Conservation (phyloP, 2,113 vertebrate species). For the Nibea albiflora region DNA sequence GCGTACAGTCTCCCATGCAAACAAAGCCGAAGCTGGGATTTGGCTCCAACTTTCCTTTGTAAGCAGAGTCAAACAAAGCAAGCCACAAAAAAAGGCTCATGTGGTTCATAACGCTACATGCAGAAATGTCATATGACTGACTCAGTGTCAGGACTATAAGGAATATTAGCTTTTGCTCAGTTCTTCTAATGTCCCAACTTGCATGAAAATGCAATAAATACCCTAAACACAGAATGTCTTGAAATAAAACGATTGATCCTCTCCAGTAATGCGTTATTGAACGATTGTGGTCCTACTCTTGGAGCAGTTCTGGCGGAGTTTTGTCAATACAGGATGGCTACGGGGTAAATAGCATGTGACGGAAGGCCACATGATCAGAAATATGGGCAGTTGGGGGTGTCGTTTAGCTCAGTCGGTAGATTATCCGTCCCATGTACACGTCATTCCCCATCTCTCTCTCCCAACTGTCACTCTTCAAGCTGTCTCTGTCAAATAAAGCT, state of each 20-base stretch:
- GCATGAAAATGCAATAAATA: conserved; percentile 14
- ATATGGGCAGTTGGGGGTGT: conserved; percentile 39
- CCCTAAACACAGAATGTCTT: conserved; percentile 6
- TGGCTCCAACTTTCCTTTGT: conserved; percentile 40
- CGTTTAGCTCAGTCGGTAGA: too few relatives aligned
- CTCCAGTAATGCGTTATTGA: conserved; percentile 56
- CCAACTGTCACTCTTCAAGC: too few relatives aligned
- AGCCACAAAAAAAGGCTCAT: conserved; percentile 52
- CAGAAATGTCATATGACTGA: conserved; percentile 36
- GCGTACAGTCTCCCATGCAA: conserved; percentile 48
- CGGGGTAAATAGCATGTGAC: conserved; percentile 77
- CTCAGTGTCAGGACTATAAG: neutral
- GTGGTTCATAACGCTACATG: conserved; percentile 35
- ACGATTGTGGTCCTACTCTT: conserved; percentile 31
- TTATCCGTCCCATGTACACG: too few relatives aligned
- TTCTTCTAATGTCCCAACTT: conserved; percentile 3
- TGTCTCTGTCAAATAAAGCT: too few relatives aligned
- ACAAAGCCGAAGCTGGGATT: conserved; percentile 55
- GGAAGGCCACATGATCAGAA: conserved; percentile 35
- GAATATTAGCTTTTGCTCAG: conserved; percentile 20
- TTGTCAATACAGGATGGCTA: conserved; percentile 71
- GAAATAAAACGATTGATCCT: conserved; percentile 39
- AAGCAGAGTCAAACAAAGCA: conserved; percentile 55
- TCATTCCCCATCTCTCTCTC: too few relatives aligned
- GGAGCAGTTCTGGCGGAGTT: conserved; percentile 50